These are phyloP conservation scores for Vidua macroura DNA, from an alignment of 2,113 vertebrate genomes.

Conservation along the genomic window DNA sequence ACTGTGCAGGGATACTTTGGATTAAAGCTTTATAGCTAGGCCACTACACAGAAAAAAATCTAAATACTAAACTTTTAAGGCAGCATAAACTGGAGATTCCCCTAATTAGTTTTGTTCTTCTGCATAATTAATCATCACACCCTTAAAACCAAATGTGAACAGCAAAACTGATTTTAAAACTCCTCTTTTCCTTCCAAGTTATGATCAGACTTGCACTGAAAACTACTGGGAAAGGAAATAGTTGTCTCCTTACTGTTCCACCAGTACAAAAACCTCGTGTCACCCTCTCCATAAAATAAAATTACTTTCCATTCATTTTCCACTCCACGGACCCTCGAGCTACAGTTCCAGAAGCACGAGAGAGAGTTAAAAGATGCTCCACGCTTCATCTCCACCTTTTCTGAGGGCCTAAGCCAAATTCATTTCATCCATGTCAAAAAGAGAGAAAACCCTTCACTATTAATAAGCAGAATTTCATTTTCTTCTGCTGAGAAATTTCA, in stretches of 20 bases:
- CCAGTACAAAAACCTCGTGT: background rate
- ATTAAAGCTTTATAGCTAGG: background rate
- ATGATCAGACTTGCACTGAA: background rate
- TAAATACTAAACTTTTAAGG: background rate
- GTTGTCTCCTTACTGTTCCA: background rate
- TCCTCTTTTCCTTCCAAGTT: background rate
- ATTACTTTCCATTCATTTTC: background rate
- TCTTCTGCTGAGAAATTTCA: background rate
- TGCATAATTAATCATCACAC: background rate
- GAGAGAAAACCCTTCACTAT: background rate
- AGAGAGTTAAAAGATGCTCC: background rate
- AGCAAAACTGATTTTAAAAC: background rate
- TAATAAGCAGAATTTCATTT: background rate
- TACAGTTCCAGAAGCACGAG: background rate
- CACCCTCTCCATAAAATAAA: background rate
- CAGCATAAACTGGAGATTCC: background rate
- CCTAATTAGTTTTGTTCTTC: background rate
- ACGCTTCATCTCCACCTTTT: background rate
- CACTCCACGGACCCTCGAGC: background rate
- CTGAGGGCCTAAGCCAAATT: background rate
- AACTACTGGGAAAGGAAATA: background rate
- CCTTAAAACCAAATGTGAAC: background rate
- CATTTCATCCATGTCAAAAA: background rate
- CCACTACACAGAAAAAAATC: background rate
- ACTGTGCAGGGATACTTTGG: background rate